Base-by-base conservation (phyloP, 2,888 invertebrate genomes). In the Argyresthia albistria region DNA sequence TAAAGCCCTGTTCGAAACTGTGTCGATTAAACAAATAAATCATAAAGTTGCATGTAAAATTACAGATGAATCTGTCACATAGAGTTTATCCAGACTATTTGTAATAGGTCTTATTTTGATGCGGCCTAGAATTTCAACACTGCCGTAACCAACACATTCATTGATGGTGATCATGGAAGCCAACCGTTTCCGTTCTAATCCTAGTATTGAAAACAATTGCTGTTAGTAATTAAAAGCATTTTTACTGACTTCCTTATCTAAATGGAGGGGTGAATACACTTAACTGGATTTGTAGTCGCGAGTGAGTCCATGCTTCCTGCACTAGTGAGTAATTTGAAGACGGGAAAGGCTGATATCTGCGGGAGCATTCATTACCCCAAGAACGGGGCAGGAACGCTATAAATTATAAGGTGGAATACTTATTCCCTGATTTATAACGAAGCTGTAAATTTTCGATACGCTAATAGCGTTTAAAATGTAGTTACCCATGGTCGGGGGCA, bases 321-420 rank as follows among this genome's bases (percentile, higher is more conserved):
- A 68, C 62, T 66, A 71, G 51, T 80, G 78, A 79, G 81, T 82
- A 74, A 83, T 82, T 81, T 80, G 80, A 81, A 80, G 82, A 80
- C 78, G 72, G 73, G 67, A 67, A 68, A 68, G 62, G 66, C 75
- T 80, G 83, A 80, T 86, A 87, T 82, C 86, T 80, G 73, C 64
- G 73, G 72, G 66, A 66, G 72, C 83, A 83, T 86, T 81, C 77
- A 83, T 87, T 87, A 82, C 76, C 67, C 73, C 70, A 73, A 75
- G 76, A 78, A 73, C 73, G 72, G 72, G 70, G 68, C 73, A 73
- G 70, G 68, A 75, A 70, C 69, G 65, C 73, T 65, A 77, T 83
- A 83, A 81, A 83, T 82, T 81, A 80, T 79, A 68, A 70, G 61
- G 67, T 67, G 66, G 76, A 76, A 80, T 80, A 81, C 76, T 81